These are phyloP conservation scores for Hedya salicella DNA, from an alignment of 2,888 invertebrate genomes.

Conservation along the genomic window DNA sequence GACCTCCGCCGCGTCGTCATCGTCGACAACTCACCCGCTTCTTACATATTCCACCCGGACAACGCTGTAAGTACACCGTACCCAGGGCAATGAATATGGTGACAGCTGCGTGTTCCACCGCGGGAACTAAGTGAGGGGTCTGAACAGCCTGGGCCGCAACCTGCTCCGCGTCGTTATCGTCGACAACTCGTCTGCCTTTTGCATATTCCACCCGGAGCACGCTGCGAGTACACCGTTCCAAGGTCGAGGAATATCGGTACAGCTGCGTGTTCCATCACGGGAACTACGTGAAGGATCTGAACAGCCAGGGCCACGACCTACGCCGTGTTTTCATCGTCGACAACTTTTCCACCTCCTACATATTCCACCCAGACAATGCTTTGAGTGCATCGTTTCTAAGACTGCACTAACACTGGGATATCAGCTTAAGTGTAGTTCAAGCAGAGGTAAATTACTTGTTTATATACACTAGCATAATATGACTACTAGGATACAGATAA, in stretches of 20 bases:
- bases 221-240: constrained; percentile 96
- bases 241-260: too few relatives aligned
- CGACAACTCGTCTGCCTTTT: constrained; percentile 99
- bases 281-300: constrained; percentile 99
- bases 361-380: constrained; percentile 99
- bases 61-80: constrained; percentile 94
- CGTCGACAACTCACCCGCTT: constrained; percentile 99
- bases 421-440: too few relatives aligned
- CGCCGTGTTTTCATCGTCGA: constrained; percentile 99
- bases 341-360: constrained; percentile 99
- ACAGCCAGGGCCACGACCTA: constrained; percentile 98
- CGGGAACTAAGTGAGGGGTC: constrained; percentile 99
- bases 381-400: constrained; percentile 92
- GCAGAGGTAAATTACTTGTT: too few relatives aligned
- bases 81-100: constrained; percentile 65
- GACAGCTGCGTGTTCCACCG: constrained; percentile 99
- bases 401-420: too few relatives aligned
- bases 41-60: constrained; percentile 99
- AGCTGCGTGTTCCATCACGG: too few relatives aligned
- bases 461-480: too few relatives aligned
- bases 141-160: constrained; percentile 98
- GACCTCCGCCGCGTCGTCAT: constrained; percentile 98
- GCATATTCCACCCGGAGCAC: constrained; percentile 99
- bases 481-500: constrained; percentile 15
- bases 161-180: constrained; percentile 98